These are phyloP conservation scores for Hucho hucho DNA, from an alignment of 2,113 vertebrate species.

Conservation along the genomic window DNA sequence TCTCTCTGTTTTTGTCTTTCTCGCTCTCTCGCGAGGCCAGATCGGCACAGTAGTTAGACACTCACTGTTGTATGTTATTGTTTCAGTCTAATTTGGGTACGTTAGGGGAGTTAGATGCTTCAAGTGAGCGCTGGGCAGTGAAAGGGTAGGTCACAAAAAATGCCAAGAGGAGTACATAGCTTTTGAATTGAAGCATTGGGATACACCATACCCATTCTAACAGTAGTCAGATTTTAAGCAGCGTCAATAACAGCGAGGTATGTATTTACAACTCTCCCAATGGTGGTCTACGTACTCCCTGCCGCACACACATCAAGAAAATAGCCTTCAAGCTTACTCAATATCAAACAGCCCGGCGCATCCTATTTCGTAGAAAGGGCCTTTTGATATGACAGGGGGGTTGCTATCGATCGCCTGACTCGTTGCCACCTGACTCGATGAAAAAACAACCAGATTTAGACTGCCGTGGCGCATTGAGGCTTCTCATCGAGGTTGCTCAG, in stretches of 20 bases:
- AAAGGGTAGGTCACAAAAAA: conserved; percentile 14
- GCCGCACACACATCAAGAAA: not conserved
- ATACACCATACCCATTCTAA: no score
- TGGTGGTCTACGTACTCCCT: not conserved
- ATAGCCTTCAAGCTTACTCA: conserved; percentile 1
- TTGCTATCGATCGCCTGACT: conserved; percentile 32
- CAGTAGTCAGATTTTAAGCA: not conserved
- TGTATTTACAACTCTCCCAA: not conserved
- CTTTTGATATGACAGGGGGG: conserved; percentile 35
- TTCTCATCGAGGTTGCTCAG: no score
- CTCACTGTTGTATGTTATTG: not conserved
- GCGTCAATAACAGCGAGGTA: not conserved
- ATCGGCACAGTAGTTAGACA: not conserved
- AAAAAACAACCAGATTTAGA: conserved; percentile 58
- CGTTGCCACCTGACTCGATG: conserved; percentile 45
- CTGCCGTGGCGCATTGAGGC: not conserved
- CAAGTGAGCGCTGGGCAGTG: not conserved
- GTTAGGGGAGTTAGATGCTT: not conserved
- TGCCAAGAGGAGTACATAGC: conserved; percentile 3
- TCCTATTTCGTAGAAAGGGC: conserved; percentile 1
- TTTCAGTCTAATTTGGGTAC: not conserved
- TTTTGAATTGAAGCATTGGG: conserved; percentile 12
- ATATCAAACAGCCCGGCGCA: conserved; percentile 23
- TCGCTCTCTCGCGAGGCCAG: no score
- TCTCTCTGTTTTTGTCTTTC: no score